phyloP scores from a whole-genome alignment of 2,888 invertebrate species.

The Rosalia funebris region DNA sequence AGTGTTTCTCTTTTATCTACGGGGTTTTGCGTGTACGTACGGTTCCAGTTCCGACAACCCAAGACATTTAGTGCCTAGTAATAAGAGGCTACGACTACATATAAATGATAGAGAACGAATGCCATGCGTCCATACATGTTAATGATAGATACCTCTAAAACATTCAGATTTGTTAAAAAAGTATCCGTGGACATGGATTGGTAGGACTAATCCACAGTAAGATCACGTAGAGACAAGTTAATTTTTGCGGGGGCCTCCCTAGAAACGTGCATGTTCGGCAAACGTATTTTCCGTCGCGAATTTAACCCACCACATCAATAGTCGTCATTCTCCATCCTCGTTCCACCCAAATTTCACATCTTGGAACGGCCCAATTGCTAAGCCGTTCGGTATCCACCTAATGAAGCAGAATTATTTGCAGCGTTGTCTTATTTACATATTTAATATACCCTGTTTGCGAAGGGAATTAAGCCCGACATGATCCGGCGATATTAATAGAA shows the following conservation, averaged over 20 bases:
- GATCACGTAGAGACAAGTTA: constrained; percentile 59
- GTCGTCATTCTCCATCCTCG: not conserved
- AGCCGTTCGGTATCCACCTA: constrained; percentile 18
- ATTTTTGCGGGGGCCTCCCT: constrained; percentile 55
- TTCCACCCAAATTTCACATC: not conserved
- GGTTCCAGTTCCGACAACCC: too few relatives aligned
- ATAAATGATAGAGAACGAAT: too few relatives aligned
- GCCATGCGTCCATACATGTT: too few relatives aligned
- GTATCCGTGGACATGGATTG: too few relatives aligned
- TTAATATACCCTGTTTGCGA: constrained; percentile 38
- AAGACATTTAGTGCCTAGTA: too few relatives aligned
- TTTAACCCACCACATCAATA: constrained; percentile 7
- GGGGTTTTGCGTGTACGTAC: too few relatives aligned
- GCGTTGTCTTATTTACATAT: constrained; percentile 45
- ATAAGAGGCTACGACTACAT: too few relatives aligned
- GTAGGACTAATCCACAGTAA: constrained; percentile 50
- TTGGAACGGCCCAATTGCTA: not conserved
- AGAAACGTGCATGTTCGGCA: constrained; percentile 33
- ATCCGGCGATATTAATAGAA: constrained; percentile 34
- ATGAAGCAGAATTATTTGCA: constrained; percentile 45
- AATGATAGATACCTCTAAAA: too few relatives aligned
- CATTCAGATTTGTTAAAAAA: too few relatives aligned
- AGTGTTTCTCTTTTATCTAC: too few relatives aligned
- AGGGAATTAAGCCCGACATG: constrained; percentile 34
- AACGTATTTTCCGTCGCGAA: constrained; percentile 4